Conservation (phyloP, 2,888 invertebrate genomes). For the Sipunculus nudus region DNA sequence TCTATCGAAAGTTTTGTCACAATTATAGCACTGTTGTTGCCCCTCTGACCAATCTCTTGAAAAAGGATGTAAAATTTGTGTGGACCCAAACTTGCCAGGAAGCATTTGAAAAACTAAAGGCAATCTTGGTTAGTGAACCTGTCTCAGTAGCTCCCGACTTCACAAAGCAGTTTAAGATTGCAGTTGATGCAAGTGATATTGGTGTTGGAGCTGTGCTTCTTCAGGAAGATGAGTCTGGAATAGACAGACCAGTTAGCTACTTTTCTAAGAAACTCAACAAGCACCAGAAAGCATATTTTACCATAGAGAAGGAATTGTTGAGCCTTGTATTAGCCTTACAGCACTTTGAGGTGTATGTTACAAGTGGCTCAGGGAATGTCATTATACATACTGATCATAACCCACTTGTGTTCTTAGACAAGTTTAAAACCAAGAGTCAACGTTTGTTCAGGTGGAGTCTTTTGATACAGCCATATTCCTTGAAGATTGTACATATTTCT, state of each 20-base stretch:
- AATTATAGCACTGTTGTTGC: constrained; percentile 2
- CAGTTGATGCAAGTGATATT: constrained; percentile 44
- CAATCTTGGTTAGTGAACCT: constrained; percentile 20
- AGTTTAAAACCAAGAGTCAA: constrained; percentile 31
- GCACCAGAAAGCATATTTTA: constrained; percentile 39
- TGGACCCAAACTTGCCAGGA: constrained; percentile 48
- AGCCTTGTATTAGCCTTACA: constrained; percentile 35
- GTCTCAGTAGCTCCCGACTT: constrained; percentile 35
- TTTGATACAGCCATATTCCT: constrained; percentile 28
- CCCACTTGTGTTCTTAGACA: constrained; percentile 33
- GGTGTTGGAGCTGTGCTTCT: constrained; percentile 38
- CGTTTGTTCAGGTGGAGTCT: constrained; percentile 32
- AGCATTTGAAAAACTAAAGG: constrained; percentile 51
- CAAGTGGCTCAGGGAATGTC: constrained; percentile 11
- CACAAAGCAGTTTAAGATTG: constrained; percentile 32
- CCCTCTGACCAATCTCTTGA: constrained; percentile 11
- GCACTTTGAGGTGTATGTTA: constrained; percentile 37
- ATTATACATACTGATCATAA: constrained; percentile 39
- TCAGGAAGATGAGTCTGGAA: constrained; percentile 35
- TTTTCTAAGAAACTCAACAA: constrained; percentile 38
- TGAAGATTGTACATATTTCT: constrained; percentile 28
- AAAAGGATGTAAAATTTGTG: constrained; percentile 34
- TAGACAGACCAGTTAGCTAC: constrained; percentile 35
- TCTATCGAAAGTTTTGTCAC: constrained; percentile 14
- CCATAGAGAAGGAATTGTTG: constrained; percentile 37